A percentile compares a stretch with the other conserved stretches of the same genome.
These are phyloP conservation scores for Drosophila leontia DNA, from an alignment of 1,140 invertebrate genomes.

Conservation along the genomic window DNA sequence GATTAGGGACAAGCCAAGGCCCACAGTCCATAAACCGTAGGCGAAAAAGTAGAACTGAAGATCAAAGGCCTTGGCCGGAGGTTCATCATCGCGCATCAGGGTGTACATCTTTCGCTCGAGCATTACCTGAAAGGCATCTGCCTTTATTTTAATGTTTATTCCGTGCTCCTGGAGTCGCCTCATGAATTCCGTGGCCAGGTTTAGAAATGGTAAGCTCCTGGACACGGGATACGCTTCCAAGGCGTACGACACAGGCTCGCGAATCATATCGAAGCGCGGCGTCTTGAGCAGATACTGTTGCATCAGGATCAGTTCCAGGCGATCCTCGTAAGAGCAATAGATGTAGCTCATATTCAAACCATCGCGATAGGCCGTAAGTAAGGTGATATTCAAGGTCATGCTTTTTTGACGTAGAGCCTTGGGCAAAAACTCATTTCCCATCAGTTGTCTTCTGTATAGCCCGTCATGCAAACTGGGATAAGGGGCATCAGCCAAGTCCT, in stretches of 20 bases:
- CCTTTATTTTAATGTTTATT: no score
- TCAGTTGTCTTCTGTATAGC: background rate
- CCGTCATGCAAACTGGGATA: conserved; percentile 38
- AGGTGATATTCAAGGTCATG: background rate
- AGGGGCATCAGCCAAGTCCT: conserved; percentile 37
- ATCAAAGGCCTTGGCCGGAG: no score
- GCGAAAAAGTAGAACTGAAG: no score
- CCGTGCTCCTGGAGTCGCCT: no score
- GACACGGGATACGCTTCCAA: conserved; percentile 20
- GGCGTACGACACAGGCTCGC: conserved; percentile 2
- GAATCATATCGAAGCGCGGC: conserved; percentile 41
- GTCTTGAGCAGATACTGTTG: conserved; percentile 58
- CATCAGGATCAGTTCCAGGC: conserved; percentile 43
- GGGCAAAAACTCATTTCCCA: conserved; percentile 14
- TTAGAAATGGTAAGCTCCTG: conserved; percentile 38
- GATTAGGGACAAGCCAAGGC: no score
- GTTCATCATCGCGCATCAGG: no score
- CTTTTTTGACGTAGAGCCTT: background rate
- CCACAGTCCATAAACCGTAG: no score
- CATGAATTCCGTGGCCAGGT: background rate
- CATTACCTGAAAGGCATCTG: no score
- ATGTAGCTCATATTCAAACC: conserved; percentile 48
- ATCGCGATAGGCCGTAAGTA: conserved; percentile 10
- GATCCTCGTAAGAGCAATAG: conserved; percentile 38
- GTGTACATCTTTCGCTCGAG: no score